Percentiles rank a stretch among this genome's conserved stretches.
Conservation (phyloP, 2,888 invertebrate genomes). For the Morpho helenor region DNA sequence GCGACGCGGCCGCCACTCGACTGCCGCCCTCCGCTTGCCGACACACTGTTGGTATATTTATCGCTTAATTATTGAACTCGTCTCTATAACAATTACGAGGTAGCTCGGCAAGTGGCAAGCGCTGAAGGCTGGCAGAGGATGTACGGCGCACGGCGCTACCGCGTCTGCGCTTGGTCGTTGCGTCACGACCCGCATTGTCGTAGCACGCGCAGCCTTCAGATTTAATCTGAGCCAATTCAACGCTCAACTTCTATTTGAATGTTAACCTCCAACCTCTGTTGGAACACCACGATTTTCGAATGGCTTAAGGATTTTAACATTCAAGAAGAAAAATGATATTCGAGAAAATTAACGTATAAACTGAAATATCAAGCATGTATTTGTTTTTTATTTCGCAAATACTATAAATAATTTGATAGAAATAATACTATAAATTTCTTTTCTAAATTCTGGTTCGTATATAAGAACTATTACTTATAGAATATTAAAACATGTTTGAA, state of each 20-base stretch:
- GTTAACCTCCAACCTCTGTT: constrained; percentile 63
- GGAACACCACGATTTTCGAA: constrained; percentile 15
- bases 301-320: too few species aligned
- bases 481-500: too few species aligned
- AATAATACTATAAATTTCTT: too few species aligned
- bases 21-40: constrained; percentile 74
- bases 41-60: constrained; percentile 69
- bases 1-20: constrained; percentile 72
- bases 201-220: constrained; percentile 60
- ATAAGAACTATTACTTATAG: too few species aligned
- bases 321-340: too few species aligned
- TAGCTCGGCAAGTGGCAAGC: constrained; percentile 56
- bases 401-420: too few species aligned
- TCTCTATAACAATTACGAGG: constrained; percentile 73
- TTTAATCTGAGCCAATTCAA: constrained; percentile 57
- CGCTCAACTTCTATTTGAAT: constrained; percentile 57
- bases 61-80: constrained; percentile 77
- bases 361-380: too few species aligned
- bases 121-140: constrained; percentile 40
- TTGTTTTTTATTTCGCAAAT: too few species aligned
- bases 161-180: constrained; percentile 63
- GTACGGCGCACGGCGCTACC: constrained; percentile 58
- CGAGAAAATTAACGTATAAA: too few species aligned
- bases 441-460: too few species aligned
- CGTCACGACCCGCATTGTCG: constrained; percentile 47